Evolutionary conservation across 2,888 invertebrate genomes (phyloP), one percentile per base, ranked within the genome.

Genomic region (Anticlea derivata): DNA sequence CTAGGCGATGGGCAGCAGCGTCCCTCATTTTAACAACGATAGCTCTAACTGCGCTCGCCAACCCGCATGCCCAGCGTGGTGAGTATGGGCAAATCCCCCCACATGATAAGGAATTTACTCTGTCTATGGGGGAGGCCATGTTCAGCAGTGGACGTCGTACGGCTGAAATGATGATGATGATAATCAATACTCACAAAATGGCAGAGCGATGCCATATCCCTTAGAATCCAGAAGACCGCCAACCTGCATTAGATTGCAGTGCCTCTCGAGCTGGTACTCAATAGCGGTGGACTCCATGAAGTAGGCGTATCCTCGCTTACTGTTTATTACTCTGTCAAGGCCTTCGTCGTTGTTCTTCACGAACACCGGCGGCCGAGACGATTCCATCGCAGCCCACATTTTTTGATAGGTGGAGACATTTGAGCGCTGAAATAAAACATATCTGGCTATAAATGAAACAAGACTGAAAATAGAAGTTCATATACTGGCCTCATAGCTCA

Each of bases 281-380:
- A 99, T 95, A 0, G 96, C 95, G 0, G 98, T 96, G 4, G 98
- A 98, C 88, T 99, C 99, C 97, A 99, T 98, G 34, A 99, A 91
- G 79, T 96, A 99, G 1, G 99, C 99, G 80, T 98, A 99, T 45
- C 92, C 92, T 41, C 95, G 92, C 78, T 96, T 96, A 30, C 93
- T 94, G 79, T 94, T 95, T 43, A 93, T 70, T 0, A 98, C 98
- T 52, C 96, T 92, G 7, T 97, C 95, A 0, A 97, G 94, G 0
- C 98, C 99, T 70, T 97, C 96, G 33, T 94, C 93, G 75, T 98
- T 98, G 70, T 92, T 94, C 52, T 92, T 93, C 6, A 95, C 94
- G 79, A 97, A 98, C 0, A 98, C 97, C 0, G 94, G 93, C 0
- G 97, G 97, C 23, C 94, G 92, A 0, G 96, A 93, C 5, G 95